Evolutionary conservation across 2,888 invertebrate species (phyloP).

Genomic region (Acleris sparsana): DNA sequence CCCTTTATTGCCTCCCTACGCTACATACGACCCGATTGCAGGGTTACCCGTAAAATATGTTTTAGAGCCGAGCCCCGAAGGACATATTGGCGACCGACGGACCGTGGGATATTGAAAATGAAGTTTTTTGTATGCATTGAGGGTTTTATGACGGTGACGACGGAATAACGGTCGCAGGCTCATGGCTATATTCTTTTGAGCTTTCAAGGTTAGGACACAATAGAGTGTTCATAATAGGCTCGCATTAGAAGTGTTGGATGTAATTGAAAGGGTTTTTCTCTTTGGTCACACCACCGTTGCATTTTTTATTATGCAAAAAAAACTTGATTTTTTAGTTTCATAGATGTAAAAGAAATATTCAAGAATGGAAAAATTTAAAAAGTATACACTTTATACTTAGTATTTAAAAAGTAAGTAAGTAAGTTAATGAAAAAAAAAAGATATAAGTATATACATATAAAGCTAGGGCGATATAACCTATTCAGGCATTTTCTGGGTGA

Average conservation of each 20-base stretch:
- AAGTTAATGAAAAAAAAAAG: no score
- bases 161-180: conserved; percentile 43
- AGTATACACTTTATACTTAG: no score
- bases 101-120: conserved; percentile 65
- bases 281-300: background rate
- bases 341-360: no score
- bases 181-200: conserved; percentile 42
- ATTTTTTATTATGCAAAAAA: background rate
- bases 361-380: no score
- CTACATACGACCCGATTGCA: conserved; percentile 43
- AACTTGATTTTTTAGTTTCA: no score
- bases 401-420: no score
- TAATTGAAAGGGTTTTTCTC: background rate
- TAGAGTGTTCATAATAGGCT: conserved; percentile 1
- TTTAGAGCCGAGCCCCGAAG: conserved; percentile 56
- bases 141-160: conserved; percentile 55
- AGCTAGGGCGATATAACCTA: no score
- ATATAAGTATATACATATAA: no score
- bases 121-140: conserved; percentile 70
- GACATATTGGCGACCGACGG: conserved; percentile 57
- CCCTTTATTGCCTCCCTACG: conserved; percentile 1
- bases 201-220: conserved; percentile 30
- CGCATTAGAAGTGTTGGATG: background rate
- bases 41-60: conserved; percentile 62
- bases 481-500: no score